Base-by-base conservation (phyloP, 92 coral and sea anemone genomes). In the Porites lobata region DNA sequence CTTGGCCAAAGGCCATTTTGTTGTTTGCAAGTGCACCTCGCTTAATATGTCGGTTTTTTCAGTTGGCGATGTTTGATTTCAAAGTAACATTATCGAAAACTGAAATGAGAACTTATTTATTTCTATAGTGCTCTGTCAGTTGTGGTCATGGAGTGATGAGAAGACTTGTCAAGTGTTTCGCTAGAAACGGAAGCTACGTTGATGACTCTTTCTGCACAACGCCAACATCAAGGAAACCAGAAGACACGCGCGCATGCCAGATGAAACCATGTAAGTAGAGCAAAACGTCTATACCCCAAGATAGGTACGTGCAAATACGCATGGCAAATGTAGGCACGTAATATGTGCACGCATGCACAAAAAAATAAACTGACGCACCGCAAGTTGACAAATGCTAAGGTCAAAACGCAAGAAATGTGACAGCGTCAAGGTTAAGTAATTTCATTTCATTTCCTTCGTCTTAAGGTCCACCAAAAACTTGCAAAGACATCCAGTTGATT, bases 151-250 rank as follows among this genome's bases (percentile, higher is more conserved):
- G 96, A 8, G 53, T 84, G 9, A 96, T 94, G 95, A 91, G 86
- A 87, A 94, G 99, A 68, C 92, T 95, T 20, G 99, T 98, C 26
- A 86, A 87, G 50, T 98, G 99, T 64, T 87, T 89, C 72, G 94
- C 92, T 17, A 76, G 86, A 58, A 82, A 95, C 57, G 91, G 86
- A 17, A 79, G 67, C 0, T 69, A 50, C 65, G 69, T 83, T 18
- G 77, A 77, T 58, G 99, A 96, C 73, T 80, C 86, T 15, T 59
- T 24, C 73, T 98, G 99, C 71, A 67, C 65, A 38, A 75, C 79
- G 51, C 96, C 97, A 24, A 95, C 88, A 53, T 72, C 93, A 65
- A 86, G 79, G 47, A 98, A 96, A 87, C 99, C 99, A 43, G 99
- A 94, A 70, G 79, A 84, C 70, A 84, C 88, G 7, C 88, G 96